These are phyloP conservation scores for Linepithema humile DNA, from an alignment of 1,140 invertebrate species.

Conservation along the genomic window DNA sequence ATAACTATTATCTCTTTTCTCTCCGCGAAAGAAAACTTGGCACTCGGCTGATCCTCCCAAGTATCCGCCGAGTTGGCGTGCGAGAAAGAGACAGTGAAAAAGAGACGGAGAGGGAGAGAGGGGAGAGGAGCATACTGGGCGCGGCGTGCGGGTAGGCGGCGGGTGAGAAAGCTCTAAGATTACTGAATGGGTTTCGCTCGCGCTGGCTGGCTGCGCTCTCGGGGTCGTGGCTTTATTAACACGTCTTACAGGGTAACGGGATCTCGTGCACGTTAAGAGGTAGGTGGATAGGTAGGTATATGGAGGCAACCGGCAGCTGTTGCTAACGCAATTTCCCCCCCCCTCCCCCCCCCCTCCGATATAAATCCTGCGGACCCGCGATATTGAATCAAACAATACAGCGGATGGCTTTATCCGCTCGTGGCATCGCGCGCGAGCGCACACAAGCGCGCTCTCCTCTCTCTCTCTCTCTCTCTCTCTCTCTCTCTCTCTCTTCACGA, in stretches of 20 bases:
- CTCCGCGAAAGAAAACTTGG: conserved; percentile 61
- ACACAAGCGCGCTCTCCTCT: background rate
- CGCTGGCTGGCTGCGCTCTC: conserved; percentile 30
- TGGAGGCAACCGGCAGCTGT: conserved; percentile 69
- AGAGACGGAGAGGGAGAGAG: background rate
- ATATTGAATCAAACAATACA: conserved; percentile 78
- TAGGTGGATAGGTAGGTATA: conserved; percentile 65
- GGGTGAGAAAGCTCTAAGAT: conserved; percentile 47
- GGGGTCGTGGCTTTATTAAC: conserved; percentile 74
- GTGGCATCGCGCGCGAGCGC: conserved; percentile 40
- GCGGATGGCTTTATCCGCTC: conserved; percentile 62
- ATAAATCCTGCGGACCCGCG: conserved; percentile 73
- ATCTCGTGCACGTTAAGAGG: conserved; percentile 67
- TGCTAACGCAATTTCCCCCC: conserved; percentile 76
- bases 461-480: conserved; percentile 3
- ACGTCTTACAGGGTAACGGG: conserved; percentile 71
- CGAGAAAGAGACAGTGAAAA: no score
- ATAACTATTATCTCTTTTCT: conserved; percentile 56
- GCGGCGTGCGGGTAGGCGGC: background rate
- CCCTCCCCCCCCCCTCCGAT: conserved; percentile 68
- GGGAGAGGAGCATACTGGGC: background rate
- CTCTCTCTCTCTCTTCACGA: background rate
- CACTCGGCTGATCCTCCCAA: conserved; percentile 49
- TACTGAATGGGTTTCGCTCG: conserved; percentile 56
- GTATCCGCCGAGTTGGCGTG: conserved; percentile 23